Base-by-base conservation (phyloP, 2,888 invertebrate species). In the Protonemura montana region DNA sequence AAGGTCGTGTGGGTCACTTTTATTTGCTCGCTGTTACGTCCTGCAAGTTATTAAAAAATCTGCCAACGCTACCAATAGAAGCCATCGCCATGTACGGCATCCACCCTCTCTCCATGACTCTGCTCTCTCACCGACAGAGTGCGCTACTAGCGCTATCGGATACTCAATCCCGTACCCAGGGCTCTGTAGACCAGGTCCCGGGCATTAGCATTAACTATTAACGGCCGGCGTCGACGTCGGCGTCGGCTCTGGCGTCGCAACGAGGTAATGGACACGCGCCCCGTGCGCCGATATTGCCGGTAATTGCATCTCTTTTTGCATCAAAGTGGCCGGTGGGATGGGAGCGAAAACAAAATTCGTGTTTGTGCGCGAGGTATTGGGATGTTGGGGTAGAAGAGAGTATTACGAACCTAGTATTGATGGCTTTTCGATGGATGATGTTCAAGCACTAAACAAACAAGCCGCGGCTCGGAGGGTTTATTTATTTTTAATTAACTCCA, bases 181-280 rank as follows among this genome's bases (percentile, higher is more conserved):
- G 10, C 35, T 3, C 35, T n/a, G n/a, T n/a, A n/a, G n/a, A 10
- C 35, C 35, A 10, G 35, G 3, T 10, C 35, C 35, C 35, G 35
- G 59, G 59, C 59, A 59, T 59, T 59, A 59, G 3, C 59, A 59
- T 59, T 59, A 59, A 59, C 59, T 59, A 59, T 59, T 59, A 59
- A 59, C 59, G 59, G 59, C 59, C 16, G 59, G 59, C 59, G 59
- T 59, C 59, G 59, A 21, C 13, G 59, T 59, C 59, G 59, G 59
- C 59, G 59, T 59, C 59, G 59, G 35, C 35, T 3, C 10, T 21
- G 59, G 21, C 59, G 59, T 13, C 41, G 41, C 41, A n/a, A 35
- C 35, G 35, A 35, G 35, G 35, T 35, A 35, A 35, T 35, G 35
- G 35, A 35, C 35, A 35, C 35, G 35, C 59, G 59, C 59, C 1